A percentile compares a stretch with the other conserved stretches of the same genome.
These are phyloP conservation scores for Napeogenes inachia DNA, from an alignment of 2,888 invertebrate genomes.

Conservation along the genomic window DNA sequence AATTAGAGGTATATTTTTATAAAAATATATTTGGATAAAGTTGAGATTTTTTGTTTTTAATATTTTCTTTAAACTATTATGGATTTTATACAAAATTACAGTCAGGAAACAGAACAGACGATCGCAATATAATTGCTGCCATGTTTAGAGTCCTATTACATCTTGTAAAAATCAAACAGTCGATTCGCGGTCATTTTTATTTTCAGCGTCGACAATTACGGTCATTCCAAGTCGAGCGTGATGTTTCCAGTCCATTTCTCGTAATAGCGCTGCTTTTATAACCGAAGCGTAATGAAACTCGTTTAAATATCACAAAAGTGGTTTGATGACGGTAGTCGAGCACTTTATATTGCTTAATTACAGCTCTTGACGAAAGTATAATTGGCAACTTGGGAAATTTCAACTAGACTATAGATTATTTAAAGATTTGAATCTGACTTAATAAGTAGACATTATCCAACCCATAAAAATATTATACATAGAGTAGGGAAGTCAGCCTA, in stretches of 20 bases:
- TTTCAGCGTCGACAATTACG: conserved; percentile 57
- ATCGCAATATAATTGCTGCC: background rate
- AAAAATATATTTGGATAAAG: too few species aligned
- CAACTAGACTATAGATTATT: conserved; percentile 55
- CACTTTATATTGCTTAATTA: conserved; percentile 75
- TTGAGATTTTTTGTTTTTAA: too few species aligned
- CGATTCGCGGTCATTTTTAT: conserved; percentile 38
- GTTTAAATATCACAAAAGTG: conserved; percentile 76
- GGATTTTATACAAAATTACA: too few species aligned
- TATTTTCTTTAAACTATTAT: too few species aligned
- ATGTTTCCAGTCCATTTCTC: conserved; percentile 73
- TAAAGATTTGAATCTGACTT: conserved; percentile 32
- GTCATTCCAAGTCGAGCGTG: conserved; percentile 66
- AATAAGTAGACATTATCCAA: background rate
- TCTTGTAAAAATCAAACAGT: conserved; percentile 39
- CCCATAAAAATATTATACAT: too few species aligned
- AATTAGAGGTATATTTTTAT: background rate
- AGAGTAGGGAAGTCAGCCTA: background rate
- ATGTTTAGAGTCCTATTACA: conserved; percentile 10
- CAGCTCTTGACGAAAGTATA: conserved; percentile 68
- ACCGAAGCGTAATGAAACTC: conserved; percentile 73
- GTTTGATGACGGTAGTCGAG: conserved; percentile 67
- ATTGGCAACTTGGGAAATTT: conserved; percentile 71
- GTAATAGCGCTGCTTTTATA: conserved; percentile 71
- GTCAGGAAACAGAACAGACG: too few species aligned